Percentiles rank a stretch among this genome's conserved stretches.
phyloP scores from a whole-genome alignment of 2,797 vertebrate species.

The Babyrousa celebensis region DNA sequence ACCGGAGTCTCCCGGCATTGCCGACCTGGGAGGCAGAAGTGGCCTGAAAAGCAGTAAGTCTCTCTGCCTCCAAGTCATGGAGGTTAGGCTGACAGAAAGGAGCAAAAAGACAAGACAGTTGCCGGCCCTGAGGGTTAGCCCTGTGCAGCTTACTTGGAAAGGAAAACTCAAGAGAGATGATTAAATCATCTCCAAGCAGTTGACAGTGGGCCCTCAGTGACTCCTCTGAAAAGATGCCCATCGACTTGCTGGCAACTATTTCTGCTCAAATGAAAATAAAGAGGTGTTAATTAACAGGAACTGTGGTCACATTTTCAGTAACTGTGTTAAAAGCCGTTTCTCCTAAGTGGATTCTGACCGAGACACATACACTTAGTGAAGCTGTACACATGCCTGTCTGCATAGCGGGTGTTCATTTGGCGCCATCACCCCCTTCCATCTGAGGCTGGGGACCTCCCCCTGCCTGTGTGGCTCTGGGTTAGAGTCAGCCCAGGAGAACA shows the following conservation, averaged over 20 bases:
- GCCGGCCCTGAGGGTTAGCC: neutral
- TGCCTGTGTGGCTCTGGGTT: neutral
- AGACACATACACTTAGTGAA: neutral
- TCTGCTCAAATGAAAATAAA: constrained; percentile 57
- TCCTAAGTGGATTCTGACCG: neutral
- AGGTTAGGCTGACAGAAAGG: neutral
- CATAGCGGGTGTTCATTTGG: neutral
- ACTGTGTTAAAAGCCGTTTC: neutral
- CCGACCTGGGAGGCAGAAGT: neutral
- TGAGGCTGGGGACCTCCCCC: neutral
- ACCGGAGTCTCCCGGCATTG: neutral
- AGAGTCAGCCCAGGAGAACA: neutral
- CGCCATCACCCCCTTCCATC: too few species aligned
- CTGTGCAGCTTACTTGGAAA: neutral
- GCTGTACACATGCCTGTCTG: neutral
- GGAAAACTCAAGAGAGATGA: neutral
- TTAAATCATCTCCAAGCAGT: neutral
- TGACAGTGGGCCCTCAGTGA: neutral
- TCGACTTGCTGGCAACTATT: constrained; percentile 26
- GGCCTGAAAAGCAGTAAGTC: neutral
- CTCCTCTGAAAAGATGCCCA: constrained; percentile 43
- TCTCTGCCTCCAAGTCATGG: neutral
- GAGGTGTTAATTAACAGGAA: constrained; percentile 24
- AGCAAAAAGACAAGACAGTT: neutral
- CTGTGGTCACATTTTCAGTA: neutral